phyloP scores from a whole-genome alignment of 2,113 vertebrate genomes.

The Pterophyllum scalare region DNA sequence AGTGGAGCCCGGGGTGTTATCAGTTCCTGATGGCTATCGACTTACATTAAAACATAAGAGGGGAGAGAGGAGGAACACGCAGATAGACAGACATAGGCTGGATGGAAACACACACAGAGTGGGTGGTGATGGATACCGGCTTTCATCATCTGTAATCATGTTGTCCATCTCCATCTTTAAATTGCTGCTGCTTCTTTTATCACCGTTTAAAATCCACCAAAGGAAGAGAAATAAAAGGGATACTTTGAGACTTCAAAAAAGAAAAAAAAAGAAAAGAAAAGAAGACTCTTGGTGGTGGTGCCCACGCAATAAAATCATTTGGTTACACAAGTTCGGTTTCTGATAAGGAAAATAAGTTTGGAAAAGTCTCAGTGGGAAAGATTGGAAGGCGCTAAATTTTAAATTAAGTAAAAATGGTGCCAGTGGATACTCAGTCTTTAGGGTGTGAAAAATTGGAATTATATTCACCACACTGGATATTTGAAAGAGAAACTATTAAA shows the following conservation, averaged over 20 bases:
- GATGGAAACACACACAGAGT: constrained; percentile 67
- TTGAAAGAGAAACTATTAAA: constrained; percentile 41
- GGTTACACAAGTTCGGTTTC: constrained; percentile 52
- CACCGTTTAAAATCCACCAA: constrained; percentile 59
- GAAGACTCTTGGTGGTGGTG: neutral
- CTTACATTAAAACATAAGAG: constrained; percentile 75
- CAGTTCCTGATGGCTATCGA: constrained; percentile 72
- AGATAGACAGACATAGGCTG: constrained; percentile 53
- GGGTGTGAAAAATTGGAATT: constrained; percentile 53
- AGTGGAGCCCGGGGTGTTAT: constrained; percentile 62
- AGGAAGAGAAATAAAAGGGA: constrained; percentile 47
- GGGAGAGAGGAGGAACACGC: constrained; percentile 29
- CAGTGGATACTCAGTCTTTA: constrained; percentile 30
- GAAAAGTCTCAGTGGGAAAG: constrained; percentile 37
- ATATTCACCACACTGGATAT: constrained; percentile 45
- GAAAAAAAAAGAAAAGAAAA: neutral
- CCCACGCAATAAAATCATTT: constrained; percentile 61
- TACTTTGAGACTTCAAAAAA: constrained; percentile 42
- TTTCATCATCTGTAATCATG: constrained; percentile 76
- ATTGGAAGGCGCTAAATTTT: constrained; percentile 51
- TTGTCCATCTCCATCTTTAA: constrained; percentile 71
- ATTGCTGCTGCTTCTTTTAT: constrained; percentile 59
- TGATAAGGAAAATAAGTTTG: constrained; percentile 64
- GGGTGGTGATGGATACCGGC: constrained; percentile 69
- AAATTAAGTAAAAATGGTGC: constrained; percentile 54